Percentiles rank a stretch among this genome's conserved stretches.
phyloP scores from a whole-genome alignment of 2,797 vertebrate species.

The Catamblyrhynchus diadema region DNA sequence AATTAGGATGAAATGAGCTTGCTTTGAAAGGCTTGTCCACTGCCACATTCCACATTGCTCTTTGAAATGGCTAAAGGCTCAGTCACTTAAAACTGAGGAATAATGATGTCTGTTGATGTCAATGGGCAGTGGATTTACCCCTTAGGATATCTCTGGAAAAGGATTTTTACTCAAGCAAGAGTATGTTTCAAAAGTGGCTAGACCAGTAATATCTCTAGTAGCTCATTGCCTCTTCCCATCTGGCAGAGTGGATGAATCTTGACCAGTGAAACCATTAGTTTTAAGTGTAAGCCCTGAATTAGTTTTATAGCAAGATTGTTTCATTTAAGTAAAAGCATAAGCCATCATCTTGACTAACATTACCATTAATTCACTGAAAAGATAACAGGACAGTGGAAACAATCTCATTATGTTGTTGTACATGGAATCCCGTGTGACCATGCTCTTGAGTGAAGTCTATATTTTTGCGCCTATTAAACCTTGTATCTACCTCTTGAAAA shows the following conservation, averaged over 20 bases:
- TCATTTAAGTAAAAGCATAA: not conserved
- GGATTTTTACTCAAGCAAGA: not conserved
- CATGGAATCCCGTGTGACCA: not conserved
- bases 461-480: not conserved
- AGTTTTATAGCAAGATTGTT: not conserved
- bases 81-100: not conserved
- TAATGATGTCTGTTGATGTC: not conserved
- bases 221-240: not conserved
- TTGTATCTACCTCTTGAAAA: constrained; percentile 16
- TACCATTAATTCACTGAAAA: not conserved
- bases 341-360: not conserved
- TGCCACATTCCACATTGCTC: not conserved
- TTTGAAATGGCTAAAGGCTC: not conserved
- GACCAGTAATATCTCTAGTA: not conserved
- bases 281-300: not conserved
- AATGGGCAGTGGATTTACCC: not conserved
- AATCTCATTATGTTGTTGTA: not conserved
- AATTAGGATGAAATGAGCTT: not conserved
- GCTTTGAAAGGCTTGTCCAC: not conserved
- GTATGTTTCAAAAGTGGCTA: not conserved
- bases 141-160: not conserved
- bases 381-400: not conserved
- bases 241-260: not conserved
- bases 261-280: not conserved
- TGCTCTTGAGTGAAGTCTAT: not conserved